Percentiles rank a stretch among this genome's conserved stretches.
These are phyloP conservation scores for Petrocephalus microphthalmus DNA, from an alignment of 2,113 vertebrate species.

Conservation along the genomic window DNA sequence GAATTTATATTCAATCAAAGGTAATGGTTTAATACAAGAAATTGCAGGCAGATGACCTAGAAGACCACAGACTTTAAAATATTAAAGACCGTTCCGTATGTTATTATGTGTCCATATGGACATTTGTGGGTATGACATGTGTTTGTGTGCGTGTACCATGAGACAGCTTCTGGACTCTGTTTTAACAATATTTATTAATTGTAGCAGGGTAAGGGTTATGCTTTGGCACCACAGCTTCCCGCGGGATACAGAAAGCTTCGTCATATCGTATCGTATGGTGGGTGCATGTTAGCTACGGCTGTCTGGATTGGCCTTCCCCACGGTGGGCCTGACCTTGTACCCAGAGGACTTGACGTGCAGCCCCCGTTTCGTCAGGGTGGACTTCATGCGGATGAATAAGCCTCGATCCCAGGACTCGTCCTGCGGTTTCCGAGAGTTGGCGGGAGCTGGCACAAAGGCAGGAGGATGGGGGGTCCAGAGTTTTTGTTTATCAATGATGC, in stretches of 20 bases:
- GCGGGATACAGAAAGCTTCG: neutral
- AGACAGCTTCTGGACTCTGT: neutral
- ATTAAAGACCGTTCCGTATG: neutral
- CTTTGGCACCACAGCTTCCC: neutral
- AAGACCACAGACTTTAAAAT: neutral
- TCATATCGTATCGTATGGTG: neutral
- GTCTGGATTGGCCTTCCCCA: neutral
- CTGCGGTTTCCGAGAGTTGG: constrained; percentile 44
- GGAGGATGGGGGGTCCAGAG: neutral
- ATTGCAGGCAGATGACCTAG: neutral
- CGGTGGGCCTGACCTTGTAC: constrained; percentile 68
- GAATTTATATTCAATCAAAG: neutral
- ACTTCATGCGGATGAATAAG: constrained; percentile 85
- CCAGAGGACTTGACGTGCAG: constrained; percentile 83
- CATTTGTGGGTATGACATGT: neutral
- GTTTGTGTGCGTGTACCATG: neutral
- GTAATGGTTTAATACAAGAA: neutral
- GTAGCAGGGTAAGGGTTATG: neutral
- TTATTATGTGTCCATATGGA: neutral
- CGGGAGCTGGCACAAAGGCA: constrained; percentile 48
- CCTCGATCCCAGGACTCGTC: constrained; percentile 62
- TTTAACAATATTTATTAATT: neutral
- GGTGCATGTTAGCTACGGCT: neutral
- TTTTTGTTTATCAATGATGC: constrained; percentile 12
- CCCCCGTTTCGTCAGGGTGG: constrained; percentile 80